Evolutionary conservation across 1,140 invertebrate species (phyloP), one percentile per base, ranked within the genome.

Genomic region (Lepidurus arcticus): DNA sequence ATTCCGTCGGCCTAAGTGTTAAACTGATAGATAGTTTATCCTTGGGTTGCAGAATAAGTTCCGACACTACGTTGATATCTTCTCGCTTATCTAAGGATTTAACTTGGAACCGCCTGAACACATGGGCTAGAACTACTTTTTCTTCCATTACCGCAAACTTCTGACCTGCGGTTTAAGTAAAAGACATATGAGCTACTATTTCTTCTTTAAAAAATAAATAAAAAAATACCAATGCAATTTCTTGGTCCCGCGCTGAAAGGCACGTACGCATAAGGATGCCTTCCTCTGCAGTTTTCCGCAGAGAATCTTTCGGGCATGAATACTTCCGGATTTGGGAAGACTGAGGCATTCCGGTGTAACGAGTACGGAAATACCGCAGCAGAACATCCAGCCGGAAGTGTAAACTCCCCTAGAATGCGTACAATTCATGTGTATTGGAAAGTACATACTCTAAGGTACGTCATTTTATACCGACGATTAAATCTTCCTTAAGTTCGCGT

Each of bases 11-110:
- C 34, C 73, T 53, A 24, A 43, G 78, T 34, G 75, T 76, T 10
- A 81, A 42, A 42, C 34, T 73, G 16, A 82, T 42, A 10, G 73
- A 21, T 73, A 82, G 73, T 42, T 81, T 81, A 79, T 80, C 45
- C 73, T 80, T 74, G 24, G 93, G 90, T 85, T 94, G 93, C 53
- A 94, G 86, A 80, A 94, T 94, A 78, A 94, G 92, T 83, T 94
- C 93, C 78, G 88, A 92, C 83, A 93, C 90, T 0, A 94, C 87
- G 79, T 89, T 86, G 84, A 92, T 92, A 79, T 94, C 90, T 42
- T 89, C 85, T 79, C 92, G 90, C 78, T 89, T 88, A 8, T 92
- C 83, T 79, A 90, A 88, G 1, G 80, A 76, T 73, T 77, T 76
- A 10, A 81, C 44, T 44, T 85, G 84, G 86, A 81, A 82, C 42